Conservation (phyloP, 2,797 vertebrate genomes). For the Halcyon chelicuti region DNA sequence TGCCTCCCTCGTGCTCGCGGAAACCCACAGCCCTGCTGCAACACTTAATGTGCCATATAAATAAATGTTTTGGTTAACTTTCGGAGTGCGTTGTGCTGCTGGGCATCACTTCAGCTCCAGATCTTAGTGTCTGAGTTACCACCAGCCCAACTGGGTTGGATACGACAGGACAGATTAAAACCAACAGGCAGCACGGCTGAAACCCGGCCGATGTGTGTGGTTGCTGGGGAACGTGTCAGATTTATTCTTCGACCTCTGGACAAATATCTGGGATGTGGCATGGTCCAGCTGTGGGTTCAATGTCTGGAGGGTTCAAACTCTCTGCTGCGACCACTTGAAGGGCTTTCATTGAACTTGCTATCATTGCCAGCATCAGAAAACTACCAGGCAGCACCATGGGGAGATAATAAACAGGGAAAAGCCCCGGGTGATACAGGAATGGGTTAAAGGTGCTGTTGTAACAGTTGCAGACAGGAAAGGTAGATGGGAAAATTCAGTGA, state of each 20-base stretch:
- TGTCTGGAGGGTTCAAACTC: not conserved
- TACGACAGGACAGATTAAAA: not conserved
- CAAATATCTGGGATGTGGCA: accelerated
- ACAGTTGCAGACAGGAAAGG: not conserved
- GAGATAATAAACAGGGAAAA: not conserved
- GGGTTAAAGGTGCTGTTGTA: accelerated
- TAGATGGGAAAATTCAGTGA: not conserved
- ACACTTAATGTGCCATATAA: not conserved
- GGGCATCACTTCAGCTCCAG: not conserved
- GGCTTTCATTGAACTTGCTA: not conserved
- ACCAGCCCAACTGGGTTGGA: not conserved
- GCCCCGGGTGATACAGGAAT: accelerated
- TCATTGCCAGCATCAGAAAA: not conserved
- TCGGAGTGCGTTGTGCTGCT: not conserved
- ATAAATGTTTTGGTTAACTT: not conserved
- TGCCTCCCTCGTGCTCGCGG: not conserved
- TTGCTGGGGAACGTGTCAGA: not conserved
- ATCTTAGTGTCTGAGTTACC: not conserved
- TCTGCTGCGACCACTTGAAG: not conserved
- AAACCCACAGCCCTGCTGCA: not conserved
- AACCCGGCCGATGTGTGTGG: not conserved
- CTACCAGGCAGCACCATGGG: not conserved
- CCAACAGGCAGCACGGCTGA: not conserved
- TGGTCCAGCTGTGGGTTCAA: not conserved
- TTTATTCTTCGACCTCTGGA: not conserved